A percentile compares a stretch with the other conserved stretches of the same genome.
Evolutionary conservation across 2,888 invertebrate genomes (phyloP).

Genomic region (Drosophila nr. perissopoda): DNA sequence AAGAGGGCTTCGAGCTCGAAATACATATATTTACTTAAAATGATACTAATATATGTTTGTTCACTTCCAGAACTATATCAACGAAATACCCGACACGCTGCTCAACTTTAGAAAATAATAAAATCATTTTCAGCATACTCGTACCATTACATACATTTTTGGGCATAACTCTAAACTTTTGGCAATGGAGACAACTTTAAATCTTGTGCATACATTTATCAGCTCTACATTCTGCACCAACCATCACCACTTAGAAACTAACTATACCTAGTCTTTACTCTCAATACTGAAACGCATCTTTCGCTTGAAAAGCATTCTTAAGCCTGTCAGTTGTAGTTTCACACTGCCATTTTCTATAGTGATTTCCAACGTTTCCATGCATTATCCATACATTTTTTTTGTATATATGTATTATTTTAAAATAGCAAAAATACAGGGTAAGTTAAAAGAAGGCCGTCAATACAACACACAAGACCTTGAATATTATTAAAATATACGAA

Average conservation of each 20-base stretch:
- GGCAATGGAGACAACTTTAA: constrained; percentile 17
- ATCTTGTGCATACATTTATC: constrained; percentile 18
- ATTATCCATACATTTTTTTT: constrained; percentile 60
- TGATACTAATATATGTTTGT: constrained; percentile 23
- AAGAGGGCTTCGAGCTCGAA: neutral
- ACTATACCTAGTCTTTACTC: constrained; percentile 65
- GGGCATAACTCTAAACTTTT: constrained; percentile 13
- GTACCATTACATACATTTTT: constrained; percentile 10
- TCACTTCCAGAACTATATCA: constrained; percentile 83
- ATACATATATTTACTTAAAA: neutral
- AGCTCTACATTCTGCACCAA: constrained; percentile 20
- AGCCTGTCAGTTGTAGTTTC: constrained; percentile 53
- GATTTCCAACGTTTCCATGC: constrained; percentile 61
- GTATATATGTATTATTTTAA: constrained; percentile 83
- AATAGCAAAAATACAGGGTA: constrained; percentile 75
- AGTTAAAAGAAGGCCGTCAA: constrained; percentile 47
- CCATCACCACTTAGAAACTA: constrained; percentile 57
- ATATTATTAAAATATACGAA: constrained; percentile 45
- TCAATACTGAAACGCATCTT: constrained; percentile 28
- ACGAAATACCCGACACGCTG: constrained; percentile 85
- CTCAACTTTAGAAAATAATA: constrained; percentile 83
- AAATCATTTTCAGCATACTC: constrained; percentile 24
- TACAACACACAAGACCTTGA: constrained; percentile 31
- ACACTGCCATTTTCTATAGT: constrained; percentile 65
- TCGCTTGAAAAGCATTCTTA: constrained; percentile 29